These are phyloP conservation scores for Bombycilla garrulus DNA, from an alignment of 2,113 vertebrate genomes.

Conservation along the genomic window DNA sequence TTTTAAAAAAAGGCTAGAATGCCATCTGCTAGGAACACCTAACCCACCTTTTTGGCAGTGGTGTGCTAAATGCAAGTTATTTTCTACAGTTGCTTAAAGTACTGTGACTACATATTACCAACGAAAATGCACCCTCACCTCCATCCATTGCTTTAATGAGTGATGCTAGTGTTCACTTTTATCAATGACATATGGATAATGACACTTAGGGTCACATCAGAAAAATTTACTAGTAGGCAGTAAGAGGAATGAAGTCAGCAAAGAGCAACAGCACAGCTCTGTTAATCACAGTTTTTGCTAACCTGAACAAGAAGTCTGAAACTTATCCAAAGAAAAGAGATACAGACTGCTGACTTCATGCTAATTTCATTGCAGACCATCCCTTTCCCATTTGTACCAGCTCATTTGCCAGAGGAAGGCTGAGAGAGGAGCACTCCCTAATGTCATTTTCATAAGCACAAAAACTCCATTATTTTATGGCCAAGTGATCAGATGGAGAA, in stretches of 20 bases:
- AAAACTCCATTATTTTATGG: background rate
- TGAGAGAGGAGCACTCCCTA: background rate
- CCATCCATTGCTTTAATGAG: background rate
- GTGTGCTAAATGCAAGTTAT: background rate
- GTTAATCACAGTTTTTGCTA: background rate
- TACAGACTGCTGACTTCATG: background rate
- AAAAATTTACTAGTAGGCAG: background rate
- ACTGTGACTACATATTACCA: background rate
- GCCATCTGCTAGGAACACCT: background rate
- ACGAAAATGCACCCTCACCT: background rate
- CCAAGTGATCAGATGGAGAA: background rate
- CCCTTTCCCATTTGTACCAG: background rate
- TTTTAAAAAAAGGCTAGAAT: background rate
- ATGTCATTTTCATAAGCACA: background rate
- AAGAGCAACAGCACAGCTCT: background rate
- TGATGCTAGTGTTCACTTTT: accelerated
- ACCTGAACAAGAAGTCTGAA: background rate
- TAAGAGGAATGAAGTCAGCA: background rate
- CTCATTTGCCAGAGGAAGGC: background rate
- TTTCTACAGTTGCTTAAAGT: background rate
- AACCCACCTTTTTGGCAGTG: background rate
- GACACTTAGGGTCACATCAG: background rate
- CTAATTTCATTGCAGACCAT: background rate
- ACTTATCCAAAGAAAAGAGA: background rate
- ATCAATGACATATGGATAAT: background rate